phyloP scores from a whole-genome alignment of 1,140 invertebrate genomes.

The Cydia strobilella region DNA sequence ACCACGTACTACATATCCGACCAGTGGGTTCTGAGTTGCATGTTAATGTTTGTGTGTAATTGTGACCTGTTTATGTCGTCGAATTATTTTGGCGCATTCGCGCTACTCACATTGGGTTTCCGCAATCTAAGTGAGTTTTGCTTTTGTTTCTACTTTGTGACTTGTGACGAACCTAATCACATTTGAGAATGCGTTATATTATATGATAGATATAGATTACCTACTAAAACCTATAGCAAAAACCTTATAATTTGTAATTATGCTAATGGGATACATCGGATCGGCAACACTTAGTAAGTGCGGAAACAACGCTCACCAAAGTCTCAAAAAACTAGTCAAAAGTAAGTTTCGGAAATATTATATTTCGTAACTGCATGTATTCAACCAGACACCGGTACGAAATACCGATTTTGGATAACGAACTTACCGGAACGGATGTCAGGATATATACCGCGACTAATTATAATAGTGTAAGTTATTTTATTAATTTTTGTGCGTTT shows the following conservation, averaged over 20 bases:
- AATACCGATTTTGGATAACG: background rate
- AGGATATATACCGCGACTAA: background rate
- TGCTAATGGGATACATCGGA: too few species aligned
- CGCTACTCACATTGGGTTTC: constrained; percentile 24
- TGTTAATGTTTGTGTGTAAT: constrained; percentile 37
- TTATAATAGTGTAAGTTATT: background rate
- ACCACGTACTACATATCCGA: background rate
- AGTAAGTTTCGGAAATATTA: too few species aligned
- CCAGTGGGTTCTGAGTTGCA: background rate
- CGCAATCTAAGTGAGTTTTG: background rate
- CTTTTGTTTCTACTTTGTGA: background rate
- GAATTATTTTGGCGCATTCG: constrained; percentile 37
- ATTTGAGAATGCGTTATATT: background rate
- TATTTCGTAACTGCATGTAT: too few species aligned
- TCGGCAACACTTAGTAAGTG: too few species aligned
- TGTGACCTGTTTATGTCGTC: constrained; percentile 45
- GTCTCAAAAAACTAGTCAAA: too few species aligned
- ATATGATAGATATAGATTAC: too few species aligned
- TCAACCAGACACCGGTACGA: background rate
- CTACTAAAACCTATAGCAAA: too few species aligned
- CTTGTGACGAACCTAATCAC: background rate
- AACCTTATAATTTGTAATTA: too few species aligned
- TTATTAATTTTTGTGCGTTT: constrained; percentile 4
- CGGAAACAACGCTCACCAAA: too few species aligned
- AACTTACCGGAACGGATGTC: background rate